These are phyloP conservation scores for Holacanthus passer DNA, from an alignment of 2,113 vertebrate genomes.

Conservation along the genomic window DNA sequence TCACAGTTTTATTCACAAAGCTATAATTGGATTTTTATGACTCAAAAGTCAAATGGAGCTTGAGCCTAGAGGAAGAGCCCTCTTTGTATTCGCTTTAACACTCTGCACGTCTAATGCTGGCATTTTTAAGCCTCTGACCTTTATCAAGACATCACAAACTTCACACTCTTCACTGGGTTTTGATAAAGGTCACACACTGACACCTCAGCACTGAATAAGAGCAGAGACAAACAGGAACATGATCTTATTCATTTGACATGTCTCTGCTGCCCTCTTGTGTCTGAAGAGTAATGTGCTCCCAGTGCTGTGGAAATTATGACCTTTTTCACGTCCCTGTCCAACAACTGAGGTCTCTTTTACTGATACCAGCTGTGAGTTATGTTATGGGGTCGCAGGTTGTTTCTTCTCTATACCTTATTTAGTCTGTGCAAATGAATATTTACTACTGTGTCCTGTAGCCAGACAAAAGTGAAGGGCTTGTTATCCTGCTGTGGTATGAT, in stretches of 20 bases:
- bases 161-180: slow-evolving; percentile 43
- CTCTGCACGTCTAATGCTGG: neutral
- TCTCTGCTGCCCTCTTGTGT: slow-evolving; percentile 74
- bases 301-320: neutral
- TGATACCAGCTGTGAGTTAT: neutral
- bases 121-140: slow-evolving; percentile 29
- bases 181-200: slow-evolving; percentile 60
- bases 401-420: neutral
- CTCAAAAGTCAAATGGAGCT: slow-evolving; percentile 24
- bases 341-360: slow-evolving; percentile 3
- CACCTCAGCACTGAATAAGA: slow-evolving; percentile 12
- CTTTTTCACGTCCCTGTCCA: neutral
- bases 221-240: slow-evolving; percentile 6
- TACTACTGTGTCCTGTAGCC: neutral
- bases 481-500: neutral
- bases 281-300: neutral
- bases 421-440: neutral
- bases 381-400: neutral
- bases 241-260: neutral
- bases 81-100: neutral
- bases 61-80: slow-evolving; percentile 28
- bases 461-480: neutral
- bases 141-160: slow-evolving; percentile 51
- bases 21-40: slow-evolving; percentile 26
- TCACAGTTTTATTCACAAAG: slow-evolving; percentile 24